A percentile compares a stretch with the other conserved stretches of the same genome.
Conservation (phyloP, 2,797 vertebrate genomes). For the Micrastur ruficollis region DNA sequence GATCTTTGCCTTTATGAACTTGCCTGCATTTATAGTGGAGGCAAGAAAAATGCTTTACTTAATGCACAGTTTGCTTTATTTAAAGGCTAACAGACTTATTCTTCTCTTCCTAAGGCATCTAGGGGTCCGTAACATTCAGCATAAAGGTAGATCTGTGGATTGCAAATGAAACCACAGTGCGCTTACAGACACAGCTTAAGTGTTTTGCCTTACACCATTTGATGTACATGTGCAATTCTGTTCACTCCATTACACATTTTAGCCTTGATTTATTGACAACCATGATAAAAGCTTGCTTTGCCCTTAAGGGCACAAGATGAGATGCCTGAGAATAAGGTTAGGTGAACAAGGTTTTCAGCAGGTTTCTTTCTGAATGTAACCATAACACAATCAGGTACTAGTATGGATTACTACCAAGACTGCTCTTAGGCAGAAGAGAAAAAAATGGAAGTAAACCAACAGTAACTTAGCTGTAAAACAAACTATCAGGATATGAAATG, state of each 20-base stretch:
- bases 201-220: neutral
- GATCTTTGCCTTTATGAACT: conserved; percentile 80
- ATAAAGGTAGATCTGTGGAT: neutral
- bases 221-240: neutral
- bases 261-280: neutral
- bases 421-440: neutral
- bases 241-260: neutral
- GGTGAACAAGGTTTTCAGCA: neutral
- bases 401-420: neutral
- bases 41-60: conserved; percentile 5
- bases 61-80: neutral
- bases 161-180: neutral
- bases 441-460: neutral
- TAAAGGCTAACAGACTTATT: neutral
- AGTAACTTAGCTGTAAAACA: neutral
- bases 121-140: neutral
- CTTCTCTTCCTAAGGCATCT: neutral
- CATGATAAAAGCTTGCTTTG: neutral
- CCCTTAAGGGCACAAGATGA: neutral
- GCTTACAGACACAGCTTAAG: neutral
- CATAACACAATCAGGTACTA: neutral
- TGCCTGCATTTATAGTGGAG: conserved; percentile 76
- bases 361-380: neutral
- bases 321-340: neutral
- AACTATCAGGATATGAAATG: neutral